Percentiles rank a stretch among this genome's conserved stretches.
These are phyloP conservation scores for Helicoverpa armigera DNA, from an alignment of 1,140 invertebrate species.

Conservation along the genomic window DNA sequence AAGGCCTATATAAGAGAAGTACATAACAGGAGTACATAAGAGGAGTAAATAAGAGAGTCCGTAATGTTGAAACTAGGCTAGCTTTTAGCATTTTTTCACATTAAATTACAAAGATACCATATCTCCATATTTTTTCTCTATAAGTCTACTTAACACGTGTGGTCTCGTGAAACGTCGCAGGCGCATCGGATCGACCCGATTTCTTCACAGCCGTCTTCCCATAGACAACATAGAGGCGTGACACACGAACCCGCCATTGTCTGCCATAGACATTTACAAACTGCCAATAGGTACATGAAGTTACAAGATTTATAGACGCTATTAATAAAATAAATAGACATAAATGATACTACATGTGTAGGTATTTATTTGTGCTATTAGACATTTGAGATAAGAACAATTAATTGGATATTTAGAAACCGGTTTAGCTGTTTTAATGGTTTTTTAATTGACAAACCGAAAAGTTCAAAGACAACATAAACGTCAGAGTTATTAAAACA, in stretches of 20 bases:
- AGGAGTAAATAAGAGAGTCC: too few relatives aligned
- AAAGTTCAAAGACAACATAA: background rate
- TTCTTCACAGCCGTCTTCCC: conserved; percentile 67
- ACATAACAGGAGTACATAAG: too few relatives aligned
- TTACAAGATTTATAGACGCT: background rate
- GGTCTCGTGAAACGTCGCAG: conserved; percentile 47
- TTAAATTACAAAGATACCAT: background rate
- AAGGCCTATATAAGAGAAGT: too few relatives aligned
- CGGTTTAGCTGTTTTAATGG: background rate
- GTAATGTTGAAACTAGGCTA: too few relatives aligned
- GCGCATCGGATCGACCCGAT: conserved; percentile 60
- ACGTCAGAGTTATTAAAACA: background rate
- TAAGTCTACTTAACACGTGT: conserved; percentile 35
- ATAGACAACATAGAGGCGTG: conserved; percentile 48
- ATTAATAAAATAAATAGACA: conserved; percentile 6
- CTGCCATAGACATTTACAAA: conserved; percentile 4
- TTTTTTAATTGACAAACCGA: background rate
- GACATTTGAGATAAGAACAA: background rate
- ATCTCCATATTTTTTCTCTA: background rate
- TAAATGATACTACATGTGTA: background rate
- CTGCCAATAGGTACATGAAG: conserved; percentile 1
- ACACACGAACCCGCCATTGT: conserved; percentile 59
- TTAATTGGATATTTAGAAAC: background rate
- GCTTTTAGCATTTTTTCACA: too few relatives aligned
- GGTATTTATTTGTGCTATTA: background rate